Conservation (phyloP, 2,888 invertebrate species). For the Ennomos erosarius region DNA sequence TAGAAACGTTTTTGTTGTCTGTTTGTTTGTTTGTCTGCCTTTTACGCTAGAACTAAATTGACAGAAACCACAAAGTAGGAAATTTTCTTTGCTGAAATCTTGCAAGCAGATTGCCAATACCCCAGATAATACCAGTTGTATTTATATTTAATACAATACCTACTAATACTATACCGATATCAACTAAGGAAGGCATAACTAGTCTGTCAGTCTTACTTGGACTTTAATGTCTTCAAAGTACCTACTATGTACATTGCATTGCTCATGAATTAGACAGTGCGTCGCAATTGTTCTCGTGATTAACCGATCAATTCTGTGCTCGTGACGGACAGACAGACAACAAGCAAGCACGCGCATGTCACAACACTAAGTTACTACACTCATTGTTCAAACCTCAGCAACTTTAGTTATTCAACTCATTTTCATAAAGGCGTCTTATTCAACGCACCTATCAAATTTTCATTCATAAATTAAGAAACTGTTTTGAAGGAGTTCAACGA, state of each 20-base stretch:
- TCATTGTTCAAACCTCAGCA: conserved; percentile 27
- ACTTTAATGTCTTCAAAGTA: conserved; percentile 2
- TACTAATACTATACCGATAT: no score
- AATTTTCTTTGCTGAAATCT: no score
- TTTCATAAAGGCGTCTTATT: conserved; percentile 32
- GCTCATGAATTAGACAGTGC: conserved; percentile 32
- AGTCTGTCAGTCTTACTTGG: no score
- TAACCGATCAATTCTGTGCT: conserved; percentile 59
- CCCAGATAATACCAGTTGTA: no score
- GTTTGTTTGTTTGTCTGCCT: no score
- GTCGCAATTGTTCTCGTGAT: conserved; percentile 60
- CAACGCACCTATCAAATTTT: conserved; percentile 13
- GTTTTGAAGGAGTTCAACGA: conserved; percentile 48
- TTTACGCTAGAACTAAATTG: no score
- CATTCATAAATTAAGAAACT: conserved; percentile 28
- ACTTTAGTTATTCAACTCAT: conserved; percentile 24
- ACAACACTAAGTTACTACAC: conserved; percentile 27
- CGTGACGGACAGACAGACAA: conserved; percentile 58
- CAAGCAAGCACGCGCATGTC: conserved; percentile 44
- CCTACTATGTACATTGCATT: conserved; percentile 5
- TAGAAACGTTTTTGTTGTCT: no score
- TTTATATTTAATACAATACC: no score
- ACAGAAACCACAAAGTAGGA: no score
- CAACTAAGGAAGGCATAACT: no score
- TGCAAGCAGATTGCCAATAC: no score